phyloP scores from a whole-genome alignment of 2,113 vertebrate genomes.

The Oncorhynchus nerka region DNA sequence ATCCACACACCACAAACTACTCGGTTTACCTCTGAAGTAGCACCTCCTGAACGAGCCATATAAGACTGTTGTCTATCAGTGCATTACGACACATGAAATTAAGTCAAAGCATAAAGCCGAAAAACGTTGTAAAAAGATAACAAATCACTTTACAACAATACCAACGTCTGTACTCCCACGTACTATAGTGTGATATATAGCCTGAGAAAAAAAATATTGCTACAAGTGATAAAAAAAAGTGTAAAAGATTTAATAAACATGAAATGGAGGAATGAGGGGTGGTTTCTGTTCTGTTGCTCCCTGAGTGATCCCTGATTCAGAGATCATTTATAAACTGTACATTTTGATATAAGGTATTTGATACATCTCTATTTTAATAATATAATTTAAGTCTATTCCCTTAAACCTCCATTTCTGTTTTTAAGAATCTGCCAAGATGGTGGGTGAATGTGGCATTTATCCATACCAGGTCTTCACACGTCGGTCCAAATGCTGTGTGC shows the following conservation, averaged over 20 bases:
- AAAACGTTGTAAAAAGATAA: not conserved
- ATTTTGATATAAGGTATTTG: constrained; percentile 21
- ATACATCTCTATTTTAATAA: not conserved
- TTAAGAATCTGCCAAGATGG: constrained; percentile 11
- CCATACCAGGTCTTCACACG: constrained; percentile 31
- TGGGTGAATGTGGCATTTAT: constrained; percentile 41
- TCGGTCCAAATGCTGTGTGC: constrained; percentile 29
- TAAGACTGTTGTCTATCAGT: constrained; percentile 29
- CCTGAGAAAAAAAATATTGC: constrained; percentile 12
- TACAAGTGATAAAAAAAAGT: constrained; percentile 6
- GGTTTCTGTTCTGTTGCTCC: constrained; percentile 32
- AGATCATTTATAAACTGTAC: constrained; percentile 19
- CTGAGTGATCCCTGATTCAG: constrained; percentile 41
- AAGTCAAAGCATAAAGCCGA: constrained; percentile 24
- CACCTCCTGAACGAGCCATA: constrained; percentile 7
- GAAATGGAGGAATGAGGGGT: not conserved
- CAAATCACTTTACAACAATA: constrained; percentile 3
- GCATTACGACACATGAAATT: constrained; percentile 18
- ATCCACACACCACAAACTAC: not conserved
- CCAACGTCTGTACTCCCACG: constrained; percentile 7
- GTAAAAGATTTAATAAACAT: not conserved
- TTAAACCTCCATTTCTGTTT: constrained; percentile 26
- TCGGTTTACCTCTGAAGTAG: constrained; percentile 14
- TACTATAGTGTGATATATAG: constrained; percentile 30
- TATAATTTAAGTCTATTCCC: not conserved